Percentiles rank a stretch among this genome's conserved stretches.
Conservation (phyloP, 2,797 vertebrate species). For the Ispidina picta region DNA sequence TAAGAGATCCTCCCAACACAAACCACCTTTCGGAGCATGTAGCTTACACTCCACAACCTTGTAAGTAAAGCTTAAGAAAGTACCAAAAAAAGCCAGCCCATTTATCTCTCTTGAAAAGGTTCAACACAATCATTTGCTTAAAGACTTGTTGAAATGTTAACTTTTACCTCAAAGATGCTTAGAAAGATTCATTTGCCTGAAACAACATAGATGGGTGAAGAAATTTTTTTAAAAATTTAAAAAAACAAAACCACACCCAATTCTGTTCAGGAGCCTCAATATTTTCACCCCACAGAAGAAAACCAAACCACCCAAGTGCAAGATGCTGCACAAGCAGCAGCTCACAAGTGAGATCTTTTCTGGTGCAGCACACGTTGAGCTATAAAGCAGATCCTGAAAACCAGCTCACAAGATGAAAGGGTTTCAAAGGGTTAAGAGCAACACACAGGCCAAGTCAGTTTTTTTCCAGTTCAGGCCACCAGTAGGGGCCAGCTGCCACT, state of each 20-base stretch:
- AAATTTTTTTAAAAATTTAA: background rate
- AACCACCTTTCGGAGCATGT: fast-evolving
- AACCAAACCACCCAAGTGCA: background rate
- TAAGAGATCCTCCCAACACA: fast-evolving
- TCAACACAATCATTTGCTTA: background rate
- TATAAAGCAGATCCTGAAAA: background rate
- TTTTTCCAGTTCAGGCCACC: background rate
- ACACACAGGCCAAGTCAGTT: background rate
- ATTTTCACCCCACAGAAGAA: background rate
- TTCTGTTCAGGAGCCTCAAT: background rate
- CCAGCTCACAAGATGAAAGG: background rate
- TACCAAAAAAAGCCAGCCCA: background rate
- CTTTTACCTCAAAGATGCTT: background rate
- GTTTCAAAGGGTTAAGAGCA: background rate
- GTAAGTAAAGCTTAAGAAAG: background rate
- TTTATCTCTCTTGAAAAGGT: background rate
- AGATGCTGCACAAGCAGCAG: background rate
- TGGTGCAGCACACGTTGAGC: background rate
- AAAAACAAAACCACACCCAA: background rate
- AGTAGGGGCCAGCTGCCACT: background rate
- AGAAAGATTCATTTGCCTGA: background rate
- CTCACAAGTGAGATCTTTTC: background rate
- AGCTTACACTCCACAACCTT: background rate
- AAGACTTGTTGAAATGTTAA: background rate
- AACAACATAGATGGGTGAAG: background rate